Percentiles rank a stretch among this genome's conserved stretches.
Conservation (phyloP, 2,888 invertebrate genomes). For the Spilosoma lubricipeda region DNA sequence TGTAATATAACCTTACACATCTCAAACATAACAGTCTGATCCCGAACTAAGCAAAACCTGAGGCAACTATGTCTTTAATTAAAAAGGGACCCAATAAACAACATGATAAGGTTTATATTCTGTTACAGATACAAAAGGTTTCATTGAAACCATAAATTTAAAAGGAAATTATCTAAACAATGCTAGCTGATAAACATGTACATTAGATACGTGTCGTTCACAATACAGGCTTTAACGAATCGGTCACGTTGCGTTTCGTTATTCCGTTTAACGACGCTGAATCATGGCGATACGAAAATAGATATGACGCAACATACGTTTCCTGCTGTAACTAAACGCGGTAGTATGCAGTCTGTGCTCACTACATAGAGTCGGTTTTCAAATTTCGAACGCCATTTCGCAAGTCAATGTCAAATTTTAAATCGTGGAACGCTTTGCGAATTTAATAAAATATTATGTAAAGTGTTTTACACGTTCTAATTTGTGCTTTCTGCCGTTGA, state of each 20-base stretch:
- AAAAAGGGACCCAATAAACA: neutral
- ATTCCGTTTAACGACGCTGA: slow-evolving; percentile 53
- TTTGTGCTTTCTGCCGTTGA: slow-evolving; percentile 26
- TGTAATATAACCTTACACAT: no score
- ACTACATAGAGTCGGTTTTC: slow-evolving; percentile 27
- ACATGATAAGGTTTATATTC: neutral
- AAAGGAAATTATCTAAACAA: neutral
- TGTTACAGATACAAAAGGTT: neutral
- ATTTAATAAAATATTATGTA: slow-evolving; percentile 28
- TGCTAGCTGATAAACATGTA: neutral
- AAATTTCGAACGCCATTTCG: slow-evolving; percentile 19
- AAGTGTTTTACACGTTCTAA: slow-evolving; percentile 20
- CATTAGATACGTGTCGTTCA: neutral
- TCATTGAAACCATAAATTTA: neutral
- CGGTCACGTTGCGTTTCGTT: slow-evolving; percentile 45
- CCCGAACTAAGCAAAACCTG: no score
- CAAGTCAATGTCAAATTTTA: slow-evolving; percentile 34
- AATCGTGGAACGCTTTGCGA: slow-evolving; percentile 17
- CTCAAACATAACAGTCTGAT: no score
- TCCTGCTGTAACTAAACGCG: slow-evolving; percentile 27
- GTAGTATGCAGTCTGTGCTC: slow-evolving; percentile 26
- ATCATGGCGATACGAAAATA: slow-evolving; percentile 44
- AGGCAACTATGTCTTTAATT: neutral
- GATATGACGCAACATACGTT: slow-evolving; percentile 36
- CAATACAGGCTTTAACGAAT: slow-evolving; percentile 22